Base-by-base conservation (phyloP, 2,888 invertebrate genomes). In the Pandemis heparana region DNA sequence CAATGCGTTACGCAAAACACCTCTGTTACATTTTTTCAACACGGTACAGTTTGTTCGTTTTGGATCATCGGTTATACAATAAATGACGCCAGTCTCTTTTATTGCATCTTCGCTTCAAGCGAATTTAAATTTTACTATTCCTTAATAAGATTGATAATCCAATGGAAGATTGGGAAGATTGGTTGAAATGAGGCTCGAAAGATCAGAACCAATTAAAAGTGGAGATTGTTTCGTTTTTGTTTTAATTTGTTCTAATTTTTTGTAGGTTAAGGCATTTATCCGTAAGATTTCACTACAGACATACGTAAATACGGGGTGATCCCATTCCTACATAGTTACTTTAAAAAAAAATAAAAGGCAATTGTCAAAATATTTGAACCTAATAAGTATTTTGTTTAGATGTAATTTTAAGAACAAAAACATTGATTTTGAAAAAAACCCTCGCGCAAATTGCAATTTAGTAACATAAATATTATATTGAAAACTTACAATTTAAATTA, bases 61-160 rank as follows among this genome's bases (percentile, higher is more conserved):
- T 41, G 63, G 71, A 64, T 75, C 67, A 71, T 38, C 59, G 56
- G 9, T 75, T 71, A 53, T 71, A 75, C 71, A 71, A 71, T 38
- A 59, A 67, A 67, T 64, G 41, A 65, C 56, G 39, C 32, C 53
- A 41, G 38, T 59, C 46, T 51, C 38, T n/a, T 41, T 72, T 23
- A 60, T 12, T 14, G 14, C 12, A 46, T 10, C 32, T 6, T 6
- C 4, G 18, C 5, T 5, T 61, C 43, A 62, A 46, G n/a, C 18
- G 14, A 53, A 43, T n/a, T 18, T 56, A 6, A 38, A n/a, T 39
- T 62, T 7, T 67, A 67, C 12, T 32, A 0, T 46, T 0, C 0
- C 38, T 3, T 10, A 9, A 18, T 71, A 61, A 41, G 71, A 43
- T 43, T 14, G 5, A 51, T 41, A 51, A 8, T 51, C 2, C 43